phyloP scores from a whole-genome alignment of 2,888 invertebrate species.

The Incurvaria masculella region DNA sequence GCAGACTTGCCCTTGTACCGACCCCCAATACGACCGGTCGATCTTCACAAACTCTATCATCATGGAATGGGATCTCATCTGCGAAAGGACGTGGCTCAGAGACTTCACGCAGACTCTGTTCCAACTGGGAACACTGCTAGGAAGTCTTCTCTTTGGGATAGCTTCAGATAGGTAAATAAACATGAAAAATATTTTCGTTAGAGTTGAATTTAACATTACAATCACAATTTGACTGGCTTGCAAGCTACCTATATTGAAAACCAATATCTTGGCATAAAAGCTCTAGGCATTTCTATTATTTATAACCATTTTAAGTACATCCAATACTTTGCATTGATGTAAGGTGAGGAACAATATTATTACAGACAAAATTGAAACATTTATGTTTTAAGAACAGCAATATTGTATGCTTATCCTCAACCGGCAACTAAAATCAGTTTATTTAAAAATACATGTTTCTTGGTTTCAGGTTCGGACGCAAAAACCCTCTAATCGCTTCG shows the following conservation, averaged over 20 bases:
- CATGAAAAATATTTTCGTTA: conserved; percentile 37
- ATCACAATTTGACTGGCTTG: too few relatives aligned
- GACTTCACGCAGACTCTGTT: conserved; percentile 71
- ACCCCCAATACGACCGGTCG: conserved; percentile 60
- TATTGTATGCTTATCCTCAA: too few relatives aligned
- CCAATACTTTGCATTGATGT: too few relatives aligned
- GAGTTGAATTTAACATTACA: too few relatives aligned
- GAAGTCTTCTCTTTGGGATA: conserved; percentile 71
- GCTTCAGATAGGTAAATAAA: conserved; percentile 75
- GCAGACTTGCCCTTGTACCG: conserved; percentile 53
- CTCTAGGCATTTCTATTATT: too few relatives aligned
- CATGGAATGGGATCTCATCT: conserved; percentile 75
- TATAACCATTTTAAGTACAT: too few relatives aligned
- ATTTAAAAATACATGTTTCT: background rate
- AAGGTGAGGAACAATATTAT: too few relatives aligned
- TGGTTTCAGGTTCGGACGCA: conserved; percentile 68
- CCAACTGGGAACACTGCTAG: conserved; percentile 71
- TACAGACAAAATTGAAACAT: too few relatives aligned
- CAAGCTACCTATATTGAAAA: too few relatives aligned
- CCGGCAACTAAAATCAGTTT: too few relatives aligned
- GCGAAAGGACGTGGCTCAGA: conserved; percentile 59
- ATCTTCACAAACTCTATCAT: conserved; percentile 67
- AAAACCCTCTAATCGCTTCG: conserved; percentile 65
- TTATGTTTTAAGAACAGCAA: too few relatives aligned
- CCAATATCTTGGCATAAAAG: too few relatives aligned